phyloP scores from a whole-genome alignment of 2,113 vertebrate species.

The Triplophysa dalaica region DNA sequence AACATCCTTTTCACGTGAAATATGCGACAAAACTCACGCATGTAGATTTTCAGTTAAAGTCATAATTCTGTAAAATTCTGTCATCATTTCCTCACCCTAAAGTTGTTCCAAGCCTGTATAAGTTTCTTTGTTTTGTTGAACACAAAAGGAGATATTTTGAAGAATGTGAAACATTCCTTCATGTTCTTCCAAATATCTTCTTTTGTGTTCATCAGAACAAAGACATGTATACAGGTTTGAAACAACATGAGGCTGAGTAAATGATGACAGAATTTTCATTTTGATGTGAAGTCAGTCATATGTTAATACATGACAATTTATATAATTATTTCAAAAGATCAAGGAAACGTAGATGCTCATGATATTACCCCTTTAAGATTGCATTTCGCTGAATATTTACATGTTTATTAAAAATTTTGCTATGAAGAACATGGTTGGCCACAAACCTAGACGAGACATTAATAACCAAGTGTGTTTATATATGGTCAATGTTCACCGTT shows the following conservation, averaged over 20 bases:
- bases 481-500: constrained; percentile 29
- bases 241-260: no score
- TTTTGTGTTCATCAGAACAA: no score
- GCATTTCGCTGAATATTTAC: background rate
- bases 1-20: background rate
- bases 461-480: constrained; percentile 24
- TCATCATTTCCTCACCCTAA: no score
- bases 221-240: no score
- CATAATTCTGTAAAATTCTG: no score
- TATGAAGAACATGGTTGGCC: background rate
- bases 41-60: no score
- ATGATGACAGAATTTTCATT: no score
- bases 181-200: no score
- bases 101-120: no score
- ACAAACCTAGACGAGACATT: constrained; percentile 12
- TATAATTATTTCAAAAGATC: background rate
- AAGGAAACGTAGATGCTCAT: background rate
- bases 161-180: no score
- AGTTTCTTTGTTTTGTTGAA: no score
- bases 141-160: no score
- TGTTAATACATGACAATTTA: background rate
- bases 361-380: background rate
- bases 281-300: background rate
- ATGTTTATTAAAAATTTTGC: background rate
- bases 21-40: background rate